Evolutionary conservation across 2,113 vertebrate species (phyloP).

Genomic region (Ginglymostoma cirratum): DNA sequence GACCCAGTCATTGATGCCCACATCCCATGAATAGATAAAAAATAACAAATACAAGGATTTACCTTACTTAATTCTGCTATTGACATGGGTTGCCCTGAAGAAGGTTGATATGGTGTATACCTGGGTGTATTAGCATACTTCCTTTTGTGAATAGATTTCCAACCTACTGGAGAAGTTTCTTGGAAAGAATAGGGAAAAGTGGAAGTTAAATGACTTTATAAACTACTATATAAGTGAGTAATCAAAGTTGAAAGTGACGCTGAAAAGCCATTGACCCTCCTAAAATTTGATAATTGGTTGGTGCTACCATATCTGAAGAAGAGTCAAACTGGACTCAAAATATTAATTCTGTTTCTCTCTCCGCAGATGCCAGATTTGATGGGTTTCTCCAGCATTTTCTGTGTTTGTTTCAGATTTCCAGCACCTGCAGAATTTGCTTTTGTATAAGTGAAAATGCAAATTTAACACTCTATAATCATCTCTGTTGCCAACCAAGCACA

Average conservation of each 20-base stretch:
- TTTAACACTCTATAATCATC: background rate
- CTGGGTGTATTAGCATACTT: background rate
- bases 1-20: too few relatives aligned
- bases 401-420: too few relatives aligned
- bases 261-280: background rate
- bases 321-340: too few relatives aligned
- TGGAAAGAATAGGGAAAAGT: background rate
- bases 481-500: background rate
- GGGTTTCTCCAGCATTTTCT: too few relatives aligned
- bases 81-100: background rate
- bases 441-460: too few relatives aligned
- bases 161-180: background rate
- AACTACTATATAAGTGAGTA: background rate
- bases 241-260: background rate
- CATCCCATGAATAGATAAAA: too few relatives aligned
- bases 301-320: too few relatives aligned
- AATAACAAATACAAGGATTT: background rate
- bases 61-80: background rate
- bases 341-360: too few relatives aligned
- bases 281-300: background rate
- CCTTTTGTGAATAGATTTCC: background rate
- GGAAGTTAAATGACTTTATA: background rate
- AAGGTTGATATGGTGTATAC: background rate
- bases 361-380: too few relatives aligned
- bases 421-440: too few relatives aligned